Percentiles rank a stretch among this genome's conserved stretches.
These are phyloP conservation scores for Circaetus cinerascens DNA, from an alignment of 2,113 vertebrate species.

Conservation along the genomic window DNA sequence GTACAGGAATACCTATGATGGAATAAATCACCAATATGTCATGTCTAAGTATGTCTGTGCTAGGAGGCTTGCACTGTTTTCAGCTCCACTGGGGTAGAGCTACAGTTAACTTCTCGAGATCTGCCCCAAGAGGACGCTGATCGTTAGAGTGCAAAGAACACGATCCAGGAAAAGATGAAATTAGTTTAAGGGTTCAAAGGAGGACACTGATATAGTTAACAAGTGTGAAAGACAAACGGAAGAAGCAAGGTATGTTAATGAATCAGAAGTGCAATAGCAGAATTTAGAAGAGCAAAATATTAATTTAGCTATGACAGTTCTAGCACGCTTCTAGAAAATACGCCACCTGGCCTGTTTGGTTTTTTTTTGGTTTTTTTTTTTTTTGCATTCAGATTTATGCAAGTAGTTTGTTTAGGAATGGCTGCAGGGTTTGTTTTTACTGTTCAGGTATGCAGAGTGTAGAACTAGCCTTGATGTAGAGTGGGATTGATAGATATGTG, in stretches of 20 bases:
- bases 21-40: background rate
- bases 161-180: background rate
- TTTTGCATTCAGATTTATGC: background rate
- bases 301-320: background rate
- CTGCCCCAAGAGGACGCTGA: background rate
- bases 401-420: background rate
- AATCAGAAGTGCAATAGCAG: background rate
- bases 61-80: background rate
- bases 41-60: background rate
- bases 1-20: background rate
- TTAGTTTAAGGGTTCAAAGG: background rate
- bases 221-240: background rate
- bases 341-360: background rate
- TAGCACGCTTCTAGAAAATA: background rate
- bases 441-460: background rate
- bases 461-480: background rate
- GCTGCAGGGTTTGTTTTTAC: conserved; percentile 32
- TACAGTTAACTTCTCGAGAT: background rate
- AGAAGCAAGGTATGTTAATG: background rate
- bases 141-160: background rate
- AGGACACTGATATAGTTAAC: background rate
- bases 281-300: background rate
- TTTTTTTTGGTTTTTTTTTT: background rate
- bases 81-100: background rate
- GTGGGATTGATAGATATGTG: background rate